Base-by-base conservation (phyloP, 1,140 invertebrate species). In the Drosophila kurseongensis region DNA sequence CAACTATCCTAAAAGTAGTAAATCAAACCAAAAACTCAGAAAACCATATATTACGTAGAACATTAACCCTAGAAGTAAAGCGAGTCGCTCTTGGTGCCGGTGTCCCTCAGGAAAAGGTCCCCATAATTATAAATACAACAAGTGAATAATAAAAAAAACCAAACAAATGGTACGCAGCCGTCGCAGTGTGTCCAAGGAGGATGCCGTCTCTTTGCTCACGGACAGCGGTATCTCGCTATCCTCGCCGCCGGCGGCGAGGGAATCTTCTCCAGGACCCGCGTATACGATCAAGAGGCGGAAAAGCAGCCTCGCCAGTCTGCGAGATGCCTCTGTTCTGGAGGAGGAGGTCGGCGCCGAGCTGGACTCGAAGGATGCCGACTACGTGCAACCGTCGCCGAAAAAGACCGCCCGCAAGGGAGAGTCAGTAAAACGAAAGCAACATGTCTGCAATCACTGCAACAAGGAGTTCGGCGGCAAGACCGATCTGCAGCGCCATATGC, bases 391-490 rank as follows among this genome's bases (percentile, higher is more conserved):
- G 4, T 29, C 54, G 44, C 48, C 68, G 1, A 88, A 84, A 27
- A 88, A 80, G 67, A 50, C 75, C 4, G 23, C 44, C 10, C 68
- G 89, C 16, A 91, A 91, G 54, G 35, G 42, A 0, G 79, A 86
- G 6, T 12, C 65, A 8, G 41, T 54, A 2, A 71, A 67, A 13
- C 83, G 84, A 27, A 92, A 92, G 47, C 67, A 73, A 9, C 78
- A 92, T 29, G 58, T 83, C 10, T 94, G 94, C 69, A 76, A 71
- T n/a, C 78, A 92, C 35, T 94, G 94, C 67, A 69, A 92, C 2
- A 94, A 94, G 68, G 90, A 90, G 51, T 94, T 94, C 77, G 76
- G 92, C 44, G 92, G 93, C 18, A 92, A 91, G 48, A 93, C 93
- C 27, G 93, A 94, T 85, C 75, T 94, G 9, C 75, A 88, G 35